Conservation (phyloP, 1,140 invertebrate genomes). For the Micrasema minimum region DNA sequence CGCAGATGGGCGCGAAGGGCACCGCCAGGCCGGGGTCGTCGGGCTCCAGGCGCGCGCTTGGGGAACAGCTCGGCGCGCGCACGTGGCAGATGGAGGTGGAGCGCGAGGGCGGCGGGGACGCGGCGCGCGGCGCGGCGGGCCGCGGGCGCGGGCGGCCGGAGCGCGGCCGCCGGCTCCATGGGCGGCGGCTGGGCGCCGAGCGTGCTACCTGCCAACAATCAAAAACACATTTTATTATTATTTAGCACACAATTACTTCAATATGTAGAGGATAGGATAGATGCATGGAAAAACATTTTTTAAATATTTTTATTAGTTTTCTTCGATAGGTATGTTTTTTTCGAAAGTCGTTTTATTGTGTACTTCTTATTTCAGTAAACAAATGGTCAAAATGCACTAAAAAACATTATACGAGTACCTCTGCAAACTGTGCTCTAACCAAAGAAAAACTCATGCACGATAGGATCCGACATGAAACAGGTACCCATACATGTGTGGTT, state of each 20-base stretch:
- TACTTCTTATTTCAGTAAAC: too few species aligned
- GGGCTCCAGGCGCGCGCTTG: slow-evolving; percentile 59
- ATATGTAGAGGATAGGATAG: neutral
- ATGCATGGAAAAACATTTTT: neutral
- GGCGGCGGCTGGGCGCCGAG: slow-evolving; percentile 9
- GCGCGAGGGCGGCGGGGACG: slow-evolving; percentile 36
- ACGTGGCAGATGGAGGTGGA: slow-evolving; percentile 55
- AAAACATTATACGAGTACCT: too few species aligned
- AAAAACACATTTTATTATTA: neutral
- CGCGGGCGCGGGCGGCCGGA: neutral
- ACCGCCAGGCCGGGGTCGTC: slow-evolving; percentile 63
- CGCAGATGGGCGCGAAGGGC: slow-evolving; percentile 63
- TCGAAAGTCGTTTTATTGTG: too few species aligned
- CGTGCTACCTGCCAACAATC: slow-evolving; percentile 1
- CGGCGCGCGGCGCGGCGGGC: slow-evolving; percentile 3
- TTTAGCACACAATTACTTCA: too few species aligned
- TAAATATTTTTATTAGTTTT: too few species aligned
- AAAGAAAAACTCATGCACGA: too few species aligned
- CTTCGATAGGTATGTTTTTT: too few species aligned
- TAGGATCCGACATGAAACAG: too few species aligned
- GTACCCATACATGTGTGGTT: too few species aligned
- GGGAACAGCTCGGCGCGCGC: slow-evolving; percentile 63
- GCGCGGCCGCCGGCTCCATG: neutral
- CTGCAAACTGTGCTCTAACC: too few species aligned
- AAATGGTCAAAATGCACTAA: too few species aligned